Conservation (phyloP, 2,113 vertebrate genomes). For the Semnornis frantzii region DNA sequence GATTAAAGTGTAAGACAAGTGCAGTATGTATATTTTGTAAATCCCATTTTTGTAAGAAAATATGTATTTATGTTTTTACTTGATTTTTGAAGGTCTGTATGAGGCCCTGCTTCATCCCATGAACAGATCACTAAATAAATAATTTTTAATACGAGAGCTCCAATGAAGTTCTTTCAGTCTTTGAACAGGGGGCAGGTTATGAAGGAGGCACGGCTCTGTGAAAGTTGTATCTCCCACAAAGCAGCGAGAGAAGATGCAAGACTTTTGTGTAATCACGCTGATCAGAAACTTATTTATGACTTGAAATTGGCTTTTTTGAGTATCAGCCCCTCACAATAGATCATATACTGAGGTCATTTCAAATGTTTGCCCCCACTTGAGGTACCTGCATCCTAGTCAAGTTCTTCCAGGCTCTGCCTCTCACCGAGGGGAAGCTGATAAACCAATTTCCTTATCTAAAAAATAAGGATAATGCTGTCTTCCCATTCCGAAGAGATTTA, state of each 20-base stretch:
- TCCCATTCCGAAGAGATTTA: neutral
- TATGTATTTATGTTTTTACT: constrained; percentile 93
- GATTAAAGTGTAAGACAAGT: constrained; percentile 68
- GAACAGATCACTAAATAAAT: constrained; percentile 93
- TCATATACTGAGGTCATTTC: neutral
- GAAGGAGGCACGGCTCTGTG: neutral
- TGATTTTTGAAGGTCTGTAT: constrained; percentile 78
- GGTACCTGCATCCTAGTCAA: neutral
- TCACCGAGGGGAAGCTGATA: neutral
- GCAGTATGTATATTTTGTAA: constrained; percentile 89
- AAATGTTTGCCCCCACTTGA: constrained; percentile 18
- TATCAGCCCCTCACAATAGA: neutral
- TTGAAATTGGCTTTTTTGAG: neutral
- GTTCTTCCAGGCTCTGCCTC: constrained; percentile 2
- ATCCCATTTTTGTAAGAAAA: constrained; percentile 86
- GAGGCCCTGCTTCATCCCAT: constrained; percentile 82
- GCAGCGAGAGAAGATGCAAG: too few relatives aligned
- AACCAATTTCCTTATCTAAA: constrained; percentile 41
- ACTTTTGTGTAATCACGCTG: neutral
- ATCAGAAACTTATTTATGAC: neutral
- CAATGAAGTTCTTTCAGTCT: neutral
- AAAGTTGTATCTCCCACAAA: neutral
- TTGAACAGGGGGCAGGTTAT: neutral
- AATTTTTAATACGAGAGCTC: constrained; percentile 73
- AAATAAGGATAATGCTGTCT: constrained; percentile 28